Percentiles rank a stretch among this genome's conserved stretches.
These are phyloP conservation scores for Ectobius pallidus DNA, from an alignment of 2,888 invertebrate genomes.

Conservation along the genomic window DNA sequence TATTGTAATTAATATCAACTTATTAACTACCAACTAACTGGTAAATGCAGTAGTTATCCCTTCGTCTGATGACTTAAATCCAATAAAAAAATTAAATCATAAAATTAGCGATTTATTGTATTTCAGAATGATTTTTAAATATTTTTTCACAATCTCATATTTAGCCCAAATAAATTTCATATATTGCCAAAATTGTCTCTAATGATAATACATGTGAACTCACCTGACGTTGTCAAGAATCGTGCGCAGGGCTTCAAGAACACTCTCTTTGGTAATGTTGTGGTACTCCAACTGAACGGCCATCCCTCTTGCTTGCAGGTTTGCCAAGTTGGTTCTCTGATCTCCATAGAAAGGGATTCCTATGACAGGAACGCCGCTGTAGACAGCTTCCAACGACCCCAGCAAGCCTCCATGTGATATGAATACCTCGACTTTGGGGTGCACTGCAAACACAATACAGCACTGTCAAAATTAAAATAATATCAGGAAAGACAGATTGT, in stretches of 20 bases:
- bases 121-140: no score
- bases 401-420: slow-evolving; percentile 72
- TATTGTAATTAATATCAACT: no score
- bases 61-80: no score
- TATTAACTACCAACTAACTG: no score
- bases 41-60: no score
- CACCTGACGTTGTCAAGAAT: slow-evolving; percentile 52
- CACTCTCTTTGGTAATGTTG: slow-evolving; percentile 61
- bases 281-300: slow-evolving; percentile 64
- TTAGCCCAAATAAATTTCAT: no score
- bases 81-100: no score
- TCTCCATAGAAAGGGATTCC: slow-evolving; percentile 74
- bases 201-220: no score
- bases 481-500: no score
- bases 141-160: no score
- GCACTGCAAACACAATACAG: slow-evolving; percentile 58
- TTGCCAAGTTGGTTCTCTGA: slow-evolving; percentile 69
- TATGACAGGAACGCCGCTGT: slow-evolving; percentile 69
- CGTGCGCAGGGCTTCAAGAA: slow-evolving; percentile 62
- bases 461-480: neutral
- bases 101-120: no score
- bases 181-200: no score
- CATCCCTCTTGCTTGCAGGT: slow-evolving; percentile 64
- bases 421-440: slow-evolving; percentile 70
- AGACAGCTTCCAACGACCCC: slow-evolving; percentile 70